Evolutionary conservation across 1,140 invertebrate genomes (phyloP), one percentile per base, ranked within the genome.

Genomic region (Anoplophora glabripennis): DNA sequence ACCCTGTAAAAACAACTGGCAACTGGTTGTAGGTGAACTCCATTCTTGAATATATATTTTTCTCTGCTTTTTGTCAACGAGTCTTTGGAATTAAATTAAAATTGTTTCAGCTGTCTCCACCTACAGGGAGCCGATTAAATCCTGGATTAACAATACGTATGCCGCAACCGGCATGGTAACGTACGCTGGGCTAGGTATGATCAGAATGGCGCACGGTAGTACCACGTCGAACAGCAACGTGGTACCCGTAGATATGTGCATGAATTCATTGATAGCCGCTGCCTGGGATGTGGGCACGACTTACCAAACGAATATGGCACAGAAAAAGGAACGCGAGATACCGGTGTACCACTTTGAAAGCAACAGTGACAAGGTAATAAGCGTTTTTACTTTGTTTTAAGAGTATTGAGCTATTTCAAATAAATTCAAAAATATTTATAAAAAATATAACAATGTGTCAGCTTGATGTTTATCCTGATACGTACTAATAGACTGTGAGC

Each of bases 101-200:
- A 34, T 49, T n/a, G 11, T 79, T 77, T 11, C 75, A 87, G 90
- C 96, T 28, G 85, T 92, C 17, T 89, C 91, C 0, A 88, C 90
- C 3, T 90, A 89, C 76, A 83, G 85, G 52, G 92, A 94, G 66
- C 85, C 86, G 0, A 70, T 84, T 0, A 71, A 77, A 33, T 88
- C 89, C 7, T 94, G 92, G 90, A 92, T 94, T 36, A 93, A 96
- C 72, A 96, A 96, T 69, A 81, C 93, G 71, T 96, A 96, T 72
- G 93, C 93, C 34, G 90, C 93, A 4, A 92, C 89, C 54, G 93
- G 88, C 3, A 68, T 71, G 8, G 42, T 34, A 41, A 67, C 67
- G 4, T 77, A 73, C 7, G 67, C 74, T 48, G 83, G 78, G 11
- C 81, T 87, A 52, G 92, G 92, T 34, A 76, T 94, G 11, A 67